Conservation (phyloP, 1,140 invertebrate genomes). For the Cotesia chilonis region DNA sequence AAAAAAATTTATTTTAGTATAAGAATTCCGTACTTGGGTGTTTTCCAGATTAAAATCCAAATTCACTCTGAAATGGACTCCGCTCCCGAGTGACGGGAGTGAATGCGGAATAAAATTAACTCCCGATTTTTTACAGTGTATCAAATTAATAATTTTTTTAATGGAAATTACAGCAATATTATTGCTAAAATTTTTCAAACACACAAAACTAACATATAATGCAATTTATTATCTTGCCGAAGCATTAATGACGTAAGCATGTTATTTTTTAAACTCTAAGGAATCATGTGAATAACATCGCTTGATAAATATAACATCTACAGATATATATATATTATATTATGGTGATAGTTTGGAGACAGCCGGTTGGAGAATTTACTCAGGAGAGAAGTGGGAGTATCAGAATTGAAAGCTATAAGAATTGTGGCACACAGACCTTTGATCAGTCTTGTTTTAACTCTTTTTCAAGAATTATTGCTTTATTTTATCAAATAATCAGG, state of each 20-base stretch:
- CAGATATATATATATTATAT: not conserved
- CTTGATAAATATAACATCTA: constrained; percentile 13
- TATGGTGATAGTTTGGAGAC: not conserved
- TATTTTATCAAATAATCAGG: not conserved
- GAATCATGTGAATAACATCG: not conserved
- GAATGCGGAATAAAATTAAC: no score
- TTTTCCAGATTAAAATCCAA: no score
- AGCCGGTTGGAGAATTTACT: not conserved
- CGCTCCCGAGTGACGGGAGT: no score
- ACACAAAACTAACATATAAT: no score
- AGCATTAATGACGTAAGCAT: not conserved
- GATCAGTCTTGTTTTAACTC: constrained; percentile 24
- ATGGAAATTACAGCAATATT: no score
- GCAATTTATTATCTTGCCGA: not conserved
- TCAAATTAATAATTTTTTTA: no score
- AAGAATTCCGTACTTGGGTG: no score
- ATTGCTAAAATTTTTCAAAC: no score
- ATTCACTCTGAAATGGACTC: no score
- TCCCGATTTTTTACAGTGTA: no score
- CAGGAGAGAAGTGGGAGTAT: constrained; percentile 23
- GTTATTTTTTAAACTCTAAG: constrained; percentile 6
- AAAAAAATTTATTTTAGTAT: no score
- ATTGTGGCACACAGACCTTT: constrained; percentile 1
- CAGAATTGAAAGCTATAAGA: constrained; percentile 22
- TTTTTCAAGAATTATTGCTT: not conserved